Percentiles rank a stretch among this genome's conserved stretches.
Evolutionary conservation across 2,888 invertebrate species (phyloP).

Genomic region (Drosophila yooni): DNA sequence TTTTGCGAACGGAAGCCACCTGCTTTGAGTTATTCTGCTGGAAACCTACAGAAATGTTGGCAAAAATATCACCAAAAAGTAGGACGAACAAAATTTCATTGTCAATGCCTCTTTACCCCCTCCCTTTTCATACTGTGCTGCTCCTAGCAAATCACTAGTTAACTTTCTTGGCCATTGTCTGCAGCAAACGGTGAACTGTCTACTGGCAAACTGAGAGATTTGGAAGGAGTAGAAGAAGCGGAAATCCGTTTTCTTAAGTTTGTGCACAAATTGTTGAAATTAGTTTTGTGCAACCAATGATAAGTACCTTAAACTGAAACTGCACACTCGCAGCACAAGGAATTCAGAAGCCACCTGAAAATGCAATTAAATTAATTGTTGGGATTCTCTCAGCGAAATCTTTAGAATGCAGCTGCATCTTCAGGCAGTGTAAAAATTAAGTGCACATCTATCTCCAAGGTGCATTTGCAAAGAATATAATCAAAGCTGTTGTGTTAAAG

Average conservation of each 20-base stretch:
- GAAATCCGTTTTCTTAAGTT: slow-evolving; percentile 76
- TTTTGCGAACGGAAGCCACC: slow-evolving; percentile 52
- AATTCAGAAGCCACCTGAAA: slow-evolving; percentile 37
- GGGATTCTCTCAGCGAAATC: slow-evolving; percentile 35
- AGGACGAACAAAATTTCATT: slow-evolving; percentile 64
- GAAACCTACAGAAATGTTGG: slow-evolving; percentile 43
- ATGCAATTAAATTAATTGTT: slow-evolving; percentile 77
- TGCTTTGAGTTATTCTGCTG: slow-evolving; percentile 47
- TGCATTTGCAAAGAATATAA: neutral
- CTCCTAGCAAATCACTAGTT: slow-evolving; percentile 52
- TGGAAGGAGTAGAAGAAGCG: slow-evolving; percentile 26
- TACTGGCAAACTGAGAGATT: slow-evolving; percentile 21
- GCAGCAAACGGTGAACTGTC: slow-evolving; percentile 60
- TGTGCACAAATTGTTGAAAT: slow-evolving; percentile 79
- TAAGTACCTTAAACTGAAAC: slow-evolving; percentile 73
- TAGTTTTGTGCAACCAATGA: slow-evolving; percentile 75
- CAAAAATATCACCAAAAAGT: slow-evolving; percentile 50
- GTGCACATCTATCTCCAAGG: slow-evolving; percentile 2
- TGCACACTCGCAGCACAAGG: slow-evolving; percentile 31
- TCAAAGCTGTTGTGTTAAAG: neutral
- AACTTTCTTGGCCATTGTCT: slow-evolving; percentile 75
- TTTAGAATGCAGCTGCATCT: slow-evolving; percentile 30
- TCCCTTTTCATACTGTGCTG: neutral
- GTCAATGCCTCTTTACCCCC: slow-evolving; percentile 37
- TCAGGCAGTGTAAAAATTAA: neutral